These are phyloP conservation scores for Osmerus mordax DNA, from an alignment of 2,113 vertebrate species.

Conservation along the genomic window DNA sequence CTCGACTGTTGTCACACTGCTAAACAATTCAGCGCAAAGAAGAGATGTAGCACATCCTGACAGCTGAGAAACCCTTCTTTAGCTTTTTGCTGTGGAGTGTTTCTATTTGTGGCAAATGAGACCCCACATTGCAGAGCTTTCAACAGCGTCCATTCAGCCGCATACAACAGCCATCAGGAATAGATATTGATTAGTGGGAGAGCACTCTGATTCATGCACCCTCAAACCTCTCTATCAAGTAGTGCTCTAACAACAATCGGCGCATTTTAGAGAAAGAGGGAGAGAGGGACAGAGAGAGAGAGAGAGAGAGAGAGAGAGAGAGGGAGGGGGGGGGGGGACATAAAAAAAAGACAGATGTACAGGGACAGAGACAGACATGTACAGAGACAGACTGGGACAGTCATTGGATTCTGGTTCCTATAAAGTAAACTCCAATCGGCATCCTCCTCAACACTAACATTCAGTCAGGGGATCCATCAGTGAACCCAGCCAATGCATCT, in stretches of 20 bases:
- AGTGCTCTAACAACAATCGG: not conserved
- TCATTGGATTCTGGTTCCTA: too few species aligned
- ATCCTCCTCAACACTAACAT: too few species aligned
- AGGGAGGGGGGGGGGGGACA: too few species aligned
- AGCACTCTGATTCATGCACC: not conserved
- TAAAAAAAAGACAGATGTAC: too few species aligned
- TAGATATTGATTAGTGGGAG: conserved; percentile 1
- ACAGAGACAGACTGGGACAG: too few species aligned
- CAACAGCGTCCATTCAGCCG: not conserved
- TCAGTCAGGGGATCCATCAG: too few species aligned
- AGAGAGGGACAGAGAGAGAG: not conserved
- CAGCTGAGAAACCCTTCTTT: conserved; percentile 3
- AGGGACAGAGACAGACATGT: too few species aligned
- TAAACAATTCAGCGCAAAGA: not conserved
- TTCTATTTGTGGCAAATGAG: not conserved
- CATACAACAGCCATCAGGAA: not conserved
- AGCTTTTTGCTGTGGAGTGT: not conserved
- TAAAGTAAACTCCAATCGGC: too few species aligned
- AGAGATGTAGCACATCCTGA: not conserved
- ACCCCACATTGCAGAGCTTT: not conserved
- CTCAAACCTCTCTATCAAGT: not conserved
- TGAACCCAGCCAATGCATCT: too few species aligned
- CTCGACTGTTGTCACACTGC: not conserved
- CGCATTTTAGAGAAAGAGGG: not conserved
- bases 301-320: not conserved